Percentiles rank a stretch among this genome's conserved stretches.
phyloP scores from a whole-genome alignment of 2,888 invertebrate species.

The Antheraea yamamai region DNA sequence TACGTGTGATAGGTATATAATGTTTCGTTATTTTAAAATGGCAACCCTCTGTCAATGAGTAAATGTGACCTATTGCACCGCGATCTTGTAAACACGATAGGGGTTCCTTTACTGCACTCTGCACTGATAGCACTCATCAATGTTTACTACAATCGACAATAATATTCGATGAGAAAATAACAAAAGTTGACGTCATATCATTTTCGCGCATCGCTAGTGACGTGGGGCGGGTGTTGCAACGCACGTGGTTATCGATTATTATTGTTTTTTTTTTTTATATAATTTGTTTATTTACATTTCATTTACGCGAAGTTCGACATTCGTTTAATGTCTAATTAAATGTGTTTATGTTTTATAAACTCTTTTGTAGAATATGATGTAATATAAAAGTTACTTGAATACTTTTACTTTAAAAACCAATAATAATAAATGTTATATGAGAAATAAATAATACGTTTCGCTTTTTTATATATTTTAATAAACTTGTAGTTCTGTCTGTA shows the following conservation, averaged over 20 bases:
- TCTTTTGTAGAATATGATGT: neutral
- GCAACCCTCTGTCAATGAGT: neutral
- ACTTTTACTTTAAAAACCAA: too few species aligned
- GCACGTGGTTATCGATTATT: neutral
- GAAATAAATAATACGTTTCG: too few species aligned
- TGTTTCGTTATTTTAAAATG: neutral
- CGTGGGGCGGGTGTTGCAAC: neutral
- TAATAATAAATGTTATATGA: too few species aligned
- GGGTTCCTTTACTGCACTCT: neutral
- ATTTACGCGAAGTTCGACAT: neutral
- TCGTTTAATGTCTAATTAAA: neutral
- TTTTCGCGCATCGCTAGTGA: neutral
- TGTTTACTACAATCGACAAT: constrained; percentile 4
- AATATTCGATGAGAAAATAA: neutral
- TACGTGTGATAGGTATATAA: neutral
- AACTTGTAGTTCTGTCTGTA: too few species aligned
- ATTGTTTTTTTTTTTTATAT: neutral
- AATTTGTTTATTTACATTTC: constrained; percentile 1
- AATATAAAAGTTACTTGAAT: too few species aligned
- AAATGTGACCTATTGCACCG: constrained; percentile 1
- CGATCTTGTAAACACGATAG: neutral
- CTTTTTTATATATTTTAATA: too few species aligned
- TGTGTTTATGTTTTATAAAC: neutral
- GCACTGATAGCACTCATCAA: neutral
- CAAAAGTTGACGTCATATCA: neutral